Conservation (phyloP, 2,797 vertebrate species). For the Muscicapa comitata region DNA sequence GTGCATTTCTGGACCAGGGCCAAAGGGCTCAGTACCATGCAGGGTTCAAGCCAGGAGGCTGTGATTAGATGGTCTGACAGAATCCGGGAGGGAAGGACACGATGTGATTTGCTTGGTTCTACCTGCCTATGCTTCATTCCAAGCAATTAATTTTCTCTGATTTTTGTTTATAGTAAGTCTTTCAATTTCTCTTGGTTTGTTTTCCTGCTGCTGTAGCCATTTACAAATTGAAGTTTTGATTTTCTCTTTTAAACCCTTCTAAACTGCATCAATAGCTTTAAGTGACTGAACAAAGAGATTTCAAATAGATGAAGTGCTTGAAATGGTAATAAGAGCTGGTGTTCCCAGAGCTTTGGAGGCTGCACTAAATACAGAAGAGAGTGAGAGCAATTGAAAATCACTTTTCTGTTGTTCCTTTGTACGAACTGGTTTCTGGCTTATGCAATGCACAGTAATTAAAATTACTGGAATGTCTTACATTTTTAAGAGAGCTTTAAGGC, state of each 20-base stretch:
- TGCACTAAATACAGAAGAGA: constrained; percentile 32
- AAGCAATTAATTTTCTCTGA: constrained; percentile 31
- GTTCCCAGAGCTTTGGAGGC: constrained; percentile 49
- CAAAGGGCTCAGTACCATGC: constrained; percentile 24
- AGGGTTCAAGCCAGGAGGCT: constrained; percentile 29
- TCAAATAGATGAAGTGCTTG: constrained; percentile 58
- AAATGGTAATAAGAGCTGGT: constrained; percentile 47
- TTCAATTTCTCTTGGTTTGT: constrained; percentile 2
- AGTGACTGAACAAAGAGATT: constrained; percentile 62
- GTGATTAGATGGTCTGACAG: constrained; percentile 26
- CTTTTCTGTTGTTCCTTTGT: constrained; percentile 75
- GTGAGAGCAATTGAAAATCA: constrained; percentile 65
- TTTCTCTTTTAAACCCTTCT: constrained; percentile 41
- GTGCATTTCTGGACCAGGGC: constrained; percentile 48
- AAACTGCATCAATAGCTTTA: constrained; percentile 48
- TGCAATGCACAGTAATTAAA: constrained; percentile 77
- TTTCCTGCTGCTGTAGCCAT: constrained; percentile 26
- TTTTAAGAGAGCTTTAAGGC: constrained; percentile 71
- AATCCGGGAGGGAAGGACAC: background rate
- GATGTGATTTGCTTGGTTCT: background rate
- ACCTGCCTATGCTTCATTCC: constrained; percentile 36
- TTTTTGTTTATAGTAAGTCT: constrained; percentile 25
- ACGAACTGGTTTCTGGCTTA: constrained; percentile 71
- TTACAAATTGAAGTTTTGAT: constrained; percentile 41
- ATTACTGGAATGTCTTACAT: constrained; percentile 76